Conservation (phyloP, 2,888 invertebrate genomes). For the Phengaris arion region DNA sequence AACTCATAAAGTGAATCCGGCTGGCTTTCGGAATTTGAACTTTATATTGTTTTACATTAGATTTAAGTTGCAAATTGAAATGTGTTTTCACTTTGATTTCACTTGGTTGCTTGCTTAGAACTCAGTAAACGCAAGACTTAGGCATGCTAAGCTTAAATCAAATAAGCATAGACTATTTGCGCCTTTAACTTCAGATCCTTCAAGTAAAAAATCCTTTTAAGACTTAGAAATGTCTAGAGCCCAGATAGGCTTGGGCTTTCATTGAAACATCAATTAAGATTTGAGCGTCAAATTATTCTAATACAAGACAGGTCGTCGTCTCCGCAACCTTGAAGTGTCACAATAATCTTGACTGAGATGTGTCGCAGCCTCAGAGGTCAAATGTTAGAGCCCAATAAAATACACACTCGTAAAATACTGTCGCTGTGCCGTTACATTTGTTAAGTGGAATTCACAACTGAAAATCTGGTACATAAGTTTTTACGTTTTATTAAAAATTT, state of each 20-base stretch:
- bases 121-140: background rate
- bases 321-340: conserved; percentile 16
- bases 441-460: conserved; percentile 1
- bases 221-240: background rate
- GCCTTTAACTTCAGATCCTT: background rate
- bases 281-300: conserved; percentile 11
- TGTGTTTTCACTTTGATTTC: background rate
- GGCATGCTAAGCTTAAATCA: background rate
- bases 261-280: background rate
- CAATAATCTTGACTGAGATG: conserved; percentile 17
- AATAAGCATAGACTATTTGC: background rate
- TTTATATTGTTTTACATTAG: background rate
- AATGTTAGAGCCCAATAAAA: conserved; percentile 20
- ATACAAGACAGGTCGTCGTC: conserved; percentile 12
- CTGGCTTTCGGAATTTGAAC: background rate
- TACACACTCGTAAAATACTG: conserved; percentile 18
- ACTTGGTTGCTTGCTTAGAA: conserved; percentile 4
- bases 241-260: background rate
- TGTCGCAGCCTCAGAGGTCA: conserved; percentile 21
- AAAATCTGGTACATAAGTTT: background rate
- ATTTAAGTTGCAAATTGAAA: background rate
- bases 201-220: background rate
- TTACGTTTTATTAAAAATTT: too few species aligned
- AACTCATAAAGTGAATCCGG: conserved; percentile 2
- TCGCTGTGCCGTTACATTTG: background rate